Conservation (phyloP, 2,888 invertebrate species). For the Melikaiella ostensackeni region DNA sequence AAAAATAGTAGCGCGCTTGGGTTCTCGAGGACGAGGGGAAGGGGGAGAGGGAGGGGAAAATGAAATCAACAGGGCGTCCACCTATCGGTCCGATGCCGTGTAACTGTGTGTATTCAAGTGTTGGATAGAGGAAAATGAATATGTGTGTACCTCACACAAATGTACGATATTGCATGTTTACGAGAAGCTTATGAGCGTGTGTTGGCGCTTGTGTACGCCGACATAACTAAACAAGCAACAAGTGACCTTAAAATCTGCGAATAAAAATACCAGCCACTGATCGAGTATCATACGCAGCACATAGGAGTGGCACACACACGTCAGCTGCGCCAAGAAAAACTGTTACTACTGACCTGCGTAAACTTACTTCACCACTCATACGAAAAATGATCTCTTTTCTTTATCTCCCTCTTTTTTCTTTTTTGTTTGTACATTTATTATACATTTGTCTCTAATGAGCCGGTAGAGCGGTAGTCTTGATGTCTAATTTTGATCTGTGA, state of each 20-base stretch:
- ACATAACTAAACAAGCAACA: slow-evolving; percentile 77
- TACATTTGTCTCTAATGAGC: too few species aligned
- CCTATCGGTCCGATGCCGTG: slow-evolving; percentile 71
- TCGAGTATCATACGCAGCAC: slow-evolving; percentile 65
- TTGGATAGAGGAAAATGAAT: slow-evolving; percentile 34
- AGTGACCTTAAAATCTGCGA: slow-evolving; percentile 76
- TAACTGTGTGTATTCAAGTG: slow-evolving; percentile 47
- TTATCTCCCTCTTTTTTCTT: too few species aligned
- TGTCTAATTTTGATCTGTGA: too few species aligned
- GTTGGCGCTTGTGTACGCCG: slow-evolving; percentile 58
- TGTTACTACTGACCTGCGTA: slow-evolving; percentile 17
- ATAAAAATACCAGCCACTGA: slow-evolving; percentile 74
- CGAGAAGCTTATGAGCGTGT: neutral
- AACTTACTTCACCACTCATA: neutral
- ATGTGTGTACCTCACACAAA: slow-evolving; percentile 4
- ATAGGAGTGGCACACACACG: slow-evolving; percentile 38
- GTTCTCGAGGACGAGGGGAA: slow-evolving; percentile 47
- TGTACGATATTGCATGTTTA: neutral
- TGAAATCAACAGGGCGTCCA: slow-evolving; percentile 75
- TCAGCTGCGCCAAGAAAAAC: slow-evolving; percentile 56
- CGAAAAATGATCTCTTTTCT: too few species aligned
- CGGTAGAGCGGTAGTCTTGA: too few species aligned
- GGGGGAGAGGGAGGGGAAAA: slow-evolving; percentile 61
- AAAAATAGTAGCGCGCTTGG: slow-evolving; percentile 63
- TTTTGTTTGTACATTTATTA: too few species aligned